Base-by-base conservation (phyloP, 2,888 invertebrate species). In the Agriopis leucophaearia region DNA sequence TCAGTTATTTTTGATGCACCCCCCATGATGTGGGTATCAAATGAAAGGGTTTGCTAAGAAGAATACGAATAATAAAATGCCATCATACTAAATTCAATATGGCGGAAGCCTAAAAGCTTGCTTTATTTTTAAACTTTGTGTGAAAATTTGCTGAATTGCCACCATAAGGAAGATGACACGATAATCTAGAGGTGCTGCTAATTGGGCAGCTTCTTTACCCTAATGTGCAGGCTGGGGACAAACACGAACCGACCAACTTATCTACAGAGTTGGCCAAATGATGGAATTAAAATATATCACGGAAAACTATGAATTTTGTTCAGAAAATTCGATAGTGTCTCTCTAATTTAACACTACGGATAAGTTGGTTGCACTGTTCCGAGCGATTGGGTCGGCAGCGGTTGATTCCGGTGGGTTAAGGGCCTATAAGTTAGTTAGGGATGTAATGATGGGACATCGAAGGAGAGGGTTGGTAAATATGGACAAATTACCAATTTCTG, bases 101-200 rank as follows among this genome's bases (percentile, higher is more conserved):
- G n/a, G n/a, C n/a, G n/a, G n/a, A n/a, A n/a, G n/a, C n/a, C n/a
- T n/a, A n/a, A n/a, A n/a, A n/a, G n/a, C n/a, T n/a, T n/a, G n/a
- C n/a, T n/a, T n/a, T n/a, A n/a, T n/a, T n/a, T n/a, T n/a, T n/a
- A n/a, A n/a, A n/a, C n/a, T n/a, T n/a, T 27, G 27, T 27, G 1
- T n/a, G n/a, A n/a, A n/a, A n/a, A 27, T 27, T 27, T 27, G 27
- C 5, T 27, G 27, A 27, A 5, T 27, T 5, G 3, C 27, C 36
- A 9, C 45, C 13, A 13, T 27, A 10, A 38, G 47, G n/a, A 18
- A 55, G 47, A 38, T 48, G 62, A 47, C 12, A 27, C 62, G 62
- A 62, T 62, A 62, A 63, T 27, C 62, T 48, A 10, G 48, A 47
- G 48, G 48, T 55, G 48, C 55, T 40, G n/a, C 62, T 63, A 63